These are phyloP conservation scores for Eurytoma californica DNA, from an alignment of 2,888 invertebrate species.

Conservation along the genomic window DNA sequence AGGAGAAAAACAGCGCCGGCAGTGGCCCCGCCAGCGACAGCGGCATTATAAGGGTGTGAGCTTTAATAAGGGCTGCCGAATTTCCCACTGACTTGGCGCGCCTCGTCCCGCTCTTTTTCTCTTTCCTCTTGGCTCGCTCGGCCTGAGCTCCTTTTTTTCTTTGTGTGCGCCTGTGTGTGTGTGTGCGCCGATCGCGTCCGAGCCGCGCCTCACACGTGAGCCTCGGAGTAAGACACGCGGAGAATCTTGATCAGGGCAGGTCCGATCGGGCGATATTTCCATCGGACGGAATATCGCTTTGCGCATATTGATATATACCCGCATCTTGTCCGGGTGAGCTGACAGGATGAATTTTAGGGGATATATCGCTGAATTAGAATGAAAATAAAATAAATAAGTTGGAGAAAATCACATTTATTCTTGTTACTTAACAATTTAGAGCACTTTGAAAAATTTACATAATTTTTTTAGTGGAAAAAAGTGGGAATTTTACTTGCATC, in stretches of 20 bases:
- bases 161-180: constrained; percentile 21
- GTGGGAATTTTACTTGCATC: no score
- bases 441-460: no score
- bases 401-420: neutral
- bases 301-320: constrained; percentile 32
- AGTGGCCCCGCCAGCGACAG: constrained; percentile 44
- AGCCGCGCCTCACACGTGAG: neutral
- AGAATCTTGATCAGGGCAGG: constrained; percentile 47
- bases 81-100: constrained; percentile 73
- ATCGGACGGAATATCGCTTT: constrained; percentile 25
- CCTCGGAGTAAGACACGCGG: constrained; percentile 25
- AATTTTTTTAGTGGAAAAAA: no score
- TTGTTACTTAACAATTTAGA: no score
- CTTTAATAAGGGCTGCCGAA: constrained; percentile 74
- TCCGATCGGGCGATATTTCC: constrained; percentile 31
- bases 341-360: constrained; percentile 2
- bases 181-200: neutral
- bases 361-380: neutral
- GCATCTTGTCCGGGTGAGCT: constrained; percentile 24
- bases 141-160: no score
- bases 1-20: constrained; percentile 19
- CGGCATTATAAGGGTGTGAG: constrained; percentile 64
- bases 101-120: constrained; percentile 33
- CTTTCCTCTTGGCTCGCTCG: neutral
- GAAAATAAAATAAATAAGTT: neutral